A percentile compares a stretch with the other conserved stretches of the same genome.
Evolutionary conservation across 2,888 invertebrate species (phyloP).

Genomic region (Cryptocephalus primarius): DNA sequence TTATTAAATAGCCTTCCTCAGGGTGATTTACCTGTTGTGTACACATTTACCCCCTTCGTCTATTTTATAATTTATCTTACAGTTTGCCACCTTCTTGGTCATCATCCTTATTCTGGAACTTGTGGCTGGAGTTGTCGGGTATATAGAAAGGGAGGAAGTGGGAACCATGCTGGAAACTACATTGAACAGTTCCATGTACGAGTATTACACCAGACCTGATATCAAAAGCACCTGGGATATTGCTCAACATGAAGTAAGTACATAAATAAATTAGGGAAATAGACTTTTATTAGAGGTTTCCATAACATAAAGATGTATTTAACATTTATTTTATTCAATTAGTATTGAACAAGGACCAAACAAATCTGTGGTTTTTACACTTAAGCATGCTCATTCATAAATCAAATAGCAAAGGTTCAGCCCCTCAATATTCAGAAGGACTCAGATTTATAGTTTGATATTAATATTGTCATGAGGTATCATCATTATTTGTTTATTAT

Average conservation of each 20-base stretch:
- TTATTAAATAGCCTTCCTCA: too few relatives aligned
- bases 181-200: constrained; percentile 60
- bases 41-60: background rate
- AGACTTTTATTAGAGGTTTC: background rate
- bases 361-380: too few relatives aligned
- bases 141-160: constrained; percentile 62
- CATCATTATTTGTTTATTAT: too few relatives aligned
- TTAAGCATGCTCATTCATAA: too few relatives aligned
- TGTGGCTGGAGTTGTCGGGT: constrained; percentile 74
- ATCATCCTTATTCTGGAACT: constrained; percentile 75
- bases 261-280: background rate
- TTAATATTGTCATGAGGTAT: too few relatives aligned
- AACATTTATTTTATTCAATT: too few relatives aligned
- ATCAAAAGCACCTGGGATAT: constrained; percentile 70
- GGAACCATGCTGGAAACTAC: constrained; percentile 54
- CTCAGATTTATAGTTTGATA: too few relatives aligned
- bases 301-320: too few relatives aligned
- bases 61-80: constrained; percentile 15
- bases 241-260: constrained; percentile 70
- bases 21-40: too few relatives aligned
- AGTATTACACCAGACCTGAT: constrained; percentile 52
- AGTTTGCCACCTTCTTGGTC: constrained; percentile 69
- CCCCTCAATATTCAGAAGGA: too few relatives aligned
- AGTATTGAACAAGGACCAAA: too few relatives aligned
- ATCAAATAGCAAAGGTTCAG: too few relatives aligned